Conservation (phyloP, 1,140 invertebrate genomes). For the Sycobia sp. region DNA sequence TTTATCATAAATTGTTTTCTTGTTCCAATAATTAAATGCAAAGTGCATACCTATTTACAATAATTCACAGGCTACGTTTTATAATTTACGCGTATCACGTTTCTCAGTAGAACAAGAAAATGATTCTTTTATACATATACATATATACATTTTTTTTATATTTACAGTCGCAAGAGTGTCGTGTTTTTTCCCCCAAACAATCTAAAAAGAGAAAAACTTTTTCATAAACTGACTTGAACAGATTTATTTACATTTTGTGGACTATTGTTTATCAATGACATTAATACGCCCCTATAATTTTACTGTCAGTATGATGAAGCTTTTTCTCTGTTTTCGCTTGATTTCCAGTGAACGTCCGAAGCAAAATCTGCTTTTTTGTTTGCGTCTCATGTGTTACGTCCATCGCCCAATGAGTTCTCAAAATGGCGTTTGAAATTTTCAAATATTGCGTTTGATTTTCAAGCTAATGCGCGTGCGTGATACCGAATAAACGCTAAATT, state of each 20-base stretch:
- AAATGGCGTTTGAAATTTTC: too few relatives aligned
- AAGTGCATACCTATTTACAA: too few relatives aligned
- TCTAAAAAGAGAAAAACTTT: not conserved
- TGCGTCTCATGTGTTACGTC: conserved; percentile 6
- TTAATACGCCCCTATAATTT: too few relatives aligned
- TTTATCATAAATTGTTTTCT: too few relatives aligned
- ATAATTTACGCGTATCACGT: too few relatives aligned
- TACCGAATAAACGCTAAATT: too few relatives aligned
- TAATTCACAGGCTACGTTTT: too few relatives aligned
- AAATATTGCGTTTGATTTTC: too few relatives aligned
- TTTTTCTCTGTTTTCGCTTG: not conserved
- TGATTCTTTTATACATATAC: not conserved
- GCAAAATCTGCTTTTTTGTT: conserved; percentile 14
- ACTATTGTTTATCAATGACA: not conserved
- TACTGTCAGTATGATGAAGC: not conserved
- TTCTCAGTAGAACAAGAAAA: not conserved
- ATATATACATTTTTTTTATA: too few relatives aligned
- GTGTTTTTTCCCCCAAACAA: not conserved
- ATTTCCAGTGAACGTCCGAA: not conserved
- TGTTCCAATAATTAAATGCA: too few relatives aligned
- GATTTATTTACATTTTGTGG: not conserved
- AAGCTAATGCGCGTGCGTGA: too few relatives aligned
- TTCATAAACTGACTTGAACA: not conserved
- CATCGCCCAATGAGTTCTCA: too few relatives aligned
- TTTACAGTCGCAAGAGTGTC: not conserved